phyloP scores from a whole-genome alignment of 1,140 invertebrate genomes.

The Brachionus koreanus region DNA sequence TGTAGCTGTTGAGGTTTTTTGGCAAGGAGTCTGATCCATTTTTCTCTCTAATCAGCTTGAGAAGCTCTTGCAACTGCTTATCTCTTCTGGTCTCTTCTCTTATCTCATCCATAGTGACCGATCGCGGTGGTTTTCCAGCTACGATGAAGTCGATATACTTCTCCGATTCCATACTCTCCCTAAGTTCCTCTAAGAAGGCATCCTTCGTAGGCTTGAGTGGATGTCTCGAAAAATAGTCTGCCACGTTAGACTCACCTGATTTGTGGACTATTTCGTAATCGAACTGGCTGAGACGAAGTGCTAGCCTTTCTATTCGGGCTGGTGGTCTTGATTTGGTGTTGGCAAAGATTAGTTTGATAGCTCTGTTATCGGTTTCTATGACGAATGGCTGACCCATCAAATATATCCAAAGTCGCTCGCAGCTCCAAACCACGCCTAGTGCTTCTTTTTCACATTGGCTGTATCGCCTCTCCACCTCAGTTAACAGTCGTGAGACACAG shows the following conservation, averaged over 20 bases:
- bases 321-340: neutral
- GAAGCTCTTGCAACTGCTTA: neutral
- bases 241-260: neutral
- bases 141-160: neutral
- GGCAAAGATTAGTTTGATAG: neutral
- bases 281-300: neutral
- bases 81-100: neutral
- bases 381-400: neutral
- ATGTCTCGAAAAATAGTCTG: neutral
- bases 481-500: constrained; percentile 49
- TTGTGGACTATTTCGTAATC: neutral
- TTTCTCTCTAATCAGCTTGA: neutral
- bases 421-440: neutral
- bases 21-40: neutral
- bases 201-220: neutral
- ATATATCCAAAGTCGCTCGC: neutral
- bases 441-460: constrained; percentile 51
- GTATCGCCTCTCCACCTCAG: constrained; percentile 49
- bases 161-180: neutral
- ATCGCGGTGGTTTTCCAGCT: neutral
- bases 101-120: neutral
- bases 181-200: neutral
- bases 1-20: neutral
- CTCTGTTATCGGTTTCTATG: neutral
- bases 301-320: neutral